Base-by-base conservation (phyloP, 2,888 invertebrate species). In the Mycalesis mineus region DNA sequence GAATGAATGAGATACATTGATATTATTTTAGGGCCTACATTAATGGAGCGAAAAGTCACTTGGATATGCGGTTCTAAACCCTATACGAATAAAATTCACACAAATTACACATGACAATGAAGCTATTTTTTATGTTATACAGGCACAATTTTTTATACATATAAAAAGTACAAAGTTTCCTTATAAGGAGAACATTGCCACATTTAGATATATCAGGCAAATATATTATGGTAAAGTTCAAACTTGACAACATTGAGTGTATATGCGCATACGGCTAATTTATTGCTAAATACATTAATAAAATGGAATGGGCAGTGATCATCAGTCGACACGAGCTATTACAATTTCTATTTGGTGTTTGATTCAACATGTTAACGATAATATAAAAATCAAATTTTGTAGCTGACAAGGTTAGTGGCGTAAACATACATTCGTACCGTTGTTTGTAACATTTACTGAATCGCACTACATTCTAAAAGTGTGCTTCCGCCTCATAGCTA, bases 101-200 rank as follows among this genome's bases (percentile, higher is more conserved):
- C 31, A 51, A 14, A 41, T n/a, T 60, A 62, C 60, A 58, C 40
- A 47, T 49, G 54, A 57, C 37, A 44, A 44, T 52, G 57, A 60
- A 60, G 56, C 59, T 9, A 56, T 44, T 39, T 44, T 39, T 40
- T n/a, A 54, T 33, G 37, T 47, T 49, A 62, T 14, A 59, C 58
- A 63, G 63, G 62, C 63, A 61, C 61, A 54, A 56, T 61, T 63
- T 63, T 13, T 7, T 37, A 11, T 49, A 37, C 31, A 47, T 14
- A 14, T 11, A 9, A 14, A 7, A 31, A 31, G 14, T 14, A 14
- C 44, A 44, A 4, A 31, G 11, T 33, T 33, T 33, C 11, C 15
- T 7, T 7, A 39, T 39, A 17, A 39, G n/a, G 22, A 36, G 17
- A n/a, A 37, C 37, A 13, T 49, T 49, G 37, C 49, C 49, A 49